A percentile compares a stretch with the other conserved stretches of the same genome.
Evolutionary conservation across 2,888 invertebrate species (phyloP).

Genomic region (Pollenia griseotomentosa): DNA sequence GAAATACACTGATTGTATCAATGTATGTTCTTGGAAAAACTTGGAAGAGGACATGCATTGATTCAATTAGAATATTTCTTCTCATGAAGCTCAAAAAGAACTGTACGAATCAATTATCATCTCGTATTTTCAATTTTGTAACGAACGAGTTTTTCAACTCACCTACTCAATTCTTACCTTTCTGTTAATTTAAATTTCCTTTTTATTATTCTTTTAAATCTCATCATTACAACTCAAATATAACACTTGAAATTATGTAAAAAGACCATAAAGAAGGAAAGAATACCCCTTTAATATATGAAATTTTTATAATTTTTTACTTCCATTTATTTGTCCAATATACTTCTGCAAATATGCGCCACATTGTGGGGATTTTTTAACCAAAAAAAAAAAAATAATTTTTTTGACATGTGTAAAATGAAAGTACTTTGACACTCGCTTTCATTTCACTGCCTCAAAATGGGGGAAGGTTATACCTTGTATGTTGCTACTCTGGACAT

Average conservation of each 20-base stretch:
- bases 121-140: too few species aligned
- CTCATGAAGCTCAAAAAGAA: too few species aligned
- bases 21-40: too few species aligned
- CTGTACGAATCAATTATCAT: too few species aligned
- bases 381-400: background rate
- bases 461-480: background rate
- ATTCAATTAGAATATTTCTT: too few species aligned
- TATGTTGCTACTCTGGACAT: background rate
- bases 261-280: background rate
- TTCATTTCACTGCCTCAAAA: slow-evolving; percentile 41
- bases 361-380: slow-evolving; percentile 8
- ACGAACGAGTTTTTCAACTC: too few species aligned
- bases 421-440: slow-evolving; percentile 64
- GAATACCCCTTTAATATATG: background rate
- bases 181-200: background rate
- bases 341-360: slow-evolving; percentile 5
- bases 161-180: too few species aligned
- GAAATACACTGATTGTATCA: too few species aligned
- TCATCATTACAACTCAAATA: background rate
- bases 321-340: slow-evolving; percentile 11
- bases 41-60: too few species aligned
- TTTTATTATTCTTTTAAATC: background rate
- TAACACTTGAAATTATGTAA: background rate
- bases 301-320: slow-evolving; percentile 9
- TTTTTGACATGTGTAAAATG: slow-evolving; percentile 37